Percentiles rank a stretch among this genome's conserved stretches.
phyloP scores from a whole-genome alignment of 2,113 vertebrate species.

The Chamaetylas fuelleborni region DNA sequence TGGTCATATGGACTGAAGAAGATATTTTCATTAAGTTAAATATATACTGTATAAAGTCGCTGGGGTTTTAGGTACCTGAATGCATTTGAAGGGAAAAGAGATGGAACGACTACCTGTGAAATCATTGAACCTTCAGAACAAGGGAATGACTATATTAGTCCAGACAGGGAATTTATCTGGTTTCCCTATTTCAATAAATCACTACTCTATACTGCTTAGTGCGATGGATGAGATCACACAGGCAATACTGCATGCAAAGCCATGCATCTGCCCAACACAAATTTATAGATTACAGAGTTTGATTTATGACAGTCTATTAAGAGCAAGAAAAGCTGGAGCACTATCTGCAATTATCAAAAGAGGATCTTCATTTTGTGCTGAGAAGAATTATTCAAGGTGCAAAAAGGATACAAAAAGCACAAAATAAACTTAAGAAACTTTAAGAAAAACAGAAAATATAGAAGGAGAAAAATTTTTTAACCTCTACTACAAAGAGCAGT shows the following conservation, averaged over 20 bases:
- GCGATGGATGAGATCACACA: constrained; percentile 1
- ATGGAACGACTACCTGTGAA: not conserved
- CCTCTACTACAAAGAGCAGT: not conserved
- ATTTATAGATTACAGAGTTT: not conserved
- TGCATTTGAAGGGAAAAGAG: not conserved
- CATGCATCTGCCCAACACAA: not conserved
- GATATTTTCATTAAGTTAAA: not conserved
- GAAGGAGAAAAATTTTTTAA: not conserved
- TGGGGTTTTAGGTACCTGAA: not conserved
- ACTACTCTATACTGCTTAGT: not conserved
- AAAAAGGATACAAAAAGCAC: not conserved
- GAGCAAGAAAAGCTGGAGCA: not conserved
- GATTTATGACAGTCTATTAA: constrained; percentile 21
- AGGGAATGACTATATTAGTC: constrained; percentile 32
- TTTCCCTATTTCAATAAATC: constrained; percentile 44
- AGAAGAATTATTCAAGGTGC: not conserved
- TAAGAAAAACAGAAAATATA: not conserved
- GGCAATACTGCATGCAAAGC: not conserved
- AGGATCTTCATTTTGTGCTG: not conserved
- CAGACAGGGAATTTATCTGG: constrained; percentile 30
- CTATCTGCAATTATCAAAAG: not conserved
- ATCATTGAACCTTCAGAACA: not conserved
- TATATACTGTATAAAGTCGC: not conserved
- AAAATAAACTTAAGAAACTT: not conserved
- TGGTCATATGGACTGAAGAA: not conserved